Base-by-base conservation (phyloP, 2,113 vertebrate genomes). In the Protobothrops mucrosquamatus region DNA sequence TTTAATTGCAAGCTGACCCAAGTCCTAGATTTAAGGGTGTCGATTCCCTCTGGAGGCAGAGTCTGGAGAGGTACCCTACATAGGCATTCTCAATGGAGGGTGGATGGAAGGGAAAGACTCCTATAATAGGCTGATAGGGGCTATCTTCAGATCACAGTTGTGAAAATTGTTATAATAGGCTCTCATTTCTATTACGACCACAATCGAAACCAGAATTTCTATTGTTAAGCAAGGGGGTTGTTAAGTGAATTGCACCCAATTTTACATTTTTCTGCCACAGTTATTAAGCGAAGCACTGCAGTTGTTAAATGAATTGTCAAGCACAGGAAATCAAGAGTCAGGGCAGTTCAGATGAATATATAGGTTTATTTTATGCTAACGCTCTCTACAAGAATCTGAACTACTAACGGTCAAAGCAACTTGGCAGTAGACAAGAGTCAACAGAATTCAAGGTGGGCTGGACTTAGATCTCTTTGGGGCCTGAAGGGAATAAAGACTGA, bases 1-100 rank as follows among this genome's bases (percentile, higher is more conserved):
- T 59, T 48, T 86, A 92, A 93, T 92, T 94, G 91, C 74, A 92
- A 89, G 88, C 56, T 55, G 87, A 87, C 74, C 74, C 91, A 48
- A 74, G 88, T 34, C 57, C 91, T 88, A 92, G 48, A 94, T 92
- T 90, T 48, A 10, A 23, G 57, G 81, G 88, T 52, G 87, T 20
- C 56, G 85, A 93, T 92, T 64, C 69, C 85, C 52, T 57, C 14
- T n/a, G 39, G 93, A 52, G 52, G 29, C 56, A 89, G 43, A 24
- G 69, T 39, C 64, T 7, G 29, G 93, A 91, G 90, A 93, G 29
- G 51, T 86, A 88, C 87, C 87, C 93, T 92, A 91, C 24, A 92
- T 91, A 85, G 54, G 43, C 20, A 86, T 64, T 88, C 74, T 64
- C 48, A 59, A 22, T 81, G 39, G 61, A 74, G 15, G 85, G 69